These are phyloP conservation scores for Trissolcus basalis DNA, from an alignment of 1,140 invertebrate genomes.

Conservation along the genomic window DNA sequence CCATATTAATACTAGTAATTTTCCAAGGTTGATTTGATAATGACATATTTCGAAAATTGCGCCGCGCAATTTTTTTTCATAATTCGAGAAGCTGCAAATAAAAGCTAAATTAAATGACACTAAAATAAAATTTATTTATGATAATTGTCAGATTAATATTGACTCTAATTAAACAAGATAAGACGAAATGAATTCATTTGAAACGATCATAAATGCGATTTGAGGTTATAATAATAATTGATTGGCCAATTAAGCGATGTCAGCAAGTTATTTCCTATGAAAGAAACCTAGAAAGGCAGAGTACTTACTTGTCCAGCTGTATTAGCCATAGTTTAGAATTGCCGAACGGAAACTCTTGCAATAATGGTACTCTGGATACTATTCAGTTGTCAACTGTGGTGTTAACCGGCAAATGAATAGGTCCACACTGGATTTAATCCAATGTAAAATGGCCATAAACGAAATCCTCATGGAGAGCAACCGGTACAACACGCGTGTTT, in stretches of 20 bases:
- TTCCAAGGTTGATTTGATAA: too few relatives aligned
- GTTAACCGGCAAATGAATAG: constrained; percentile 2
- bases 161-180: too few relatives aligned
- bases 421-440: neutral
- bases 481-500: neutral
- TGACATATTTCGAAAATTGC: too few relatives aligned
- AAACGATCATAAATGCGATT: neutral
- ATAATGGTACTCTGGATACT: too few relatives aligned
- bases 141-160: too few relatives aligned
- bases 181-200: too few relatives aligned
- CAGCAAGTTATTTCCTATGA: neutral
- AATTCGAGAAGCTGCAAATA: too few relatives aligned
- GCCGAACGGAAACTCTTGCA: neutral
- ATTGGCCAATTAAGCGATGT: neutral
- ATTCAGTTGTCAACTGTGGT: neutral
- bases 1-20: too few relatives aligned
- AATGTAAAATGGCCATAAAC: too few relatives aligned
- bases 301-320: constrained; percentile 63
- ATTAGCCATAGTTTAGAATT: constrained; percentile 51
- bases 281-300: constrained; percentile 1
- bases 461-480: neutral
- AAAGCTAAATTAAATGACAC: too few relatives aligned
- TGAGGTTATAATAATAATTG: constrained; percentile 2
- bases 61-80: too few relatives aligned
- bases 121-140: too few relatives aligned